Evolutionary conservation across 2,797 vertebrate species (phyloP).

Genomic region (Potorous gilbertii): DNA sequence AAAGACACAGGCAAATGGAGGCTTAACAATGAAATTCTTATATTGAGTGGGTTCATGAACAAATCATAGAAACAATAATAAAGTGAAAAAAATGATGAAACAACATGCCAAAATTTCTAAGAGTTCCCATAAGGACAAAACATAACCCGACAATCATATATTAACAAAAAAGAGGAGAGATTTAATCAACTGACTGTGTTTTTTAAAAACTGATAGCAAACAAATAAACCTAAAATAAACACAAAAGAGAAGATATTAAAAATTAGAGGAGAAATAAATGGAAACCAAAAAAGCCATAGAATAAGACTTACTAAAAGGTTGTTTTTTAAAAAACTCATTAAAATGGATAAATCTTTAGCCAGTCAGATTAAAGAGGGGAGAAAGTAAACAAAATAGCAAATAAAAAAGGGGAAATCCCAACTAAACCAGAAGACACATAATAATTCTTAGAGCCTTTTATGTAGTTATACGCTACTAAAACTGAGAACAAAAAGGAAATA

Average conservation of each 20-base stretch:
- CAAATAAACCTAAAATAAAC: neutral
- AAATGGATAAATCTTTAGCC: neutral
- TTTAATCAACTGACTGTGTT: neutral
- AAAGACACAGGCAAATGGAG: neutral
- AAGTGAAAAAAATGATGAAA: neutral
- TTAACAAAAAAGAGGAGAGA: neutral
- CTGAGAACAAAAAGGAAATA: neutral
- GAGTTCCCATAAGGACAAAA: neutral
- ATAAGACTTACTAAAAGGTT: neutral
- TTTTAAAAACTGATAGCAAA: neutral
- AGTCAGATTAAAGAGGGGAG: neutral
- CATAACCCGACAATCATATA: neutral
- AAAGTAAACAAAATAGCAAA: neutral
- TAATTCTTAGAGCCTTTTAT: neutral
- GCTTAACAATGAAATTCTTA: neutral
- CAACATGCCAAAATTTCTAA: neutral
- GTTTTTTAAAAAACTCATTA: neutral
- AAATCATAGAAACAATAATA: neutral
- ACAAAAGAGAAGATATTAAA: neutral
- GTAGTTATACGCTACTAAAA: neutral
- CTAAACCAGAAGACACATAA: neutral
- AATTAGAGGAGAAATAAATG: neutral
- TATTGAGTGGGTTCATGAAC: neutral
- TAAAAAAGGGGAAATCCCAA: neutral
- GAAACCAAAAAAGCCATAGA: neutral